Conservation (phyloP, 2,888 invertebrate genomes). For the Nudaria mundana region DNA sequence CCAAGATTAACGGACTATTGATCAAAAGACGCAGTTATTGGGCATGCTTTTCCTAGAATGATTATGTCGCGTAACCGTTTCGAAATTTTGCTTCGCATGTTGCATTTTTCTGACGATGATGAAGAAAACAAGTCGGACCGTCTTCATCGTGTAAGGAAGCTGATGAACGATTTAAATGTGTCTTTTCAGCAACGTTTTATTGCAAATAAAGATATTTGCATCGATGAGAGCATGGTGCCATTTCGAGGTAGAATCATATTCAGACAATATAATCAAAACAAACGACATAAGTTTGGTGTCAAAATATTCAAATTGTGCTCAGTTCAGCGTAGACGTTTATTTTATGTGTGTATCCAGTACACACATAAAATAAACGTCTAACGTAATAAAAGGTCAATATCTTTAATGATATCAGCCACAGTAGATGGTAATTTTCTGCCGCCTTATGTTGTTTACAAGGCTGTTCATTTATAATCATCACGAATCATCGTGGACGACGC, state of each 20-base stretch:
- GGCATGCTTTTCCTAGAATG: conserved; percentile 4
- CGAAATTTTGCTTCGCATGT: neutral
- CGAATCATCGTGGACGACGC: neutral
- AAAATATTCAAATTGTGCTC: neutral
- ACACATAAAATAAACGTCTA: too few relatives aligned
- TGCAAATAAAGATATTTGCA: conserved; percentile 1
- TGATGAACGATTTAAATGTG: neutral
- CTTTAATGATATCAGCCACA: neutral
- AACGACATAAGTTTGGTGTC: neutral
- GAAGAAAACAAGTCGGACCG: neutral
- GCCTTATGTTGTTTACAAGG: conserved; percentile 6
- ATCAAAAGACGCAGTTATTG: neutral
- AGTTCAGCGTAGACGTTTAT: too few relatives aligned
- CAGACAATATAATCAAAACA: conserved; percentile 12
- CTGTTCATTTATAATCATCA: neutral
- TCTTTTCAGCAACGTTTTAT: neutral
- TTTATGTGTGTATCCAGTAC: neutral
- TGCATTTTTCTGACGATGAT: conserved; percentile 2
- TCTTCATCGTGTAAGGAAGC: neutral
- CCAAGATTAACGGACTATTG: conserved; percentile 1
- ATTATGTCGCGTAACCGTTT: conserved; percentile 5
- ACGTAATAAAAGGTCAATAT: neutral
- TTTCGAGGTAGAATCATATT: conserved; percentile 12
- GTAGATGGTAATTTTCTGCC: neutral
- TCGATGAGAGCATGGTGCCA: conserved; percentile 1